phyloP scores from a whole-genome alignment of 2,888 invertebrate genomes.

The Dicyrtoma fusca region DNA sequence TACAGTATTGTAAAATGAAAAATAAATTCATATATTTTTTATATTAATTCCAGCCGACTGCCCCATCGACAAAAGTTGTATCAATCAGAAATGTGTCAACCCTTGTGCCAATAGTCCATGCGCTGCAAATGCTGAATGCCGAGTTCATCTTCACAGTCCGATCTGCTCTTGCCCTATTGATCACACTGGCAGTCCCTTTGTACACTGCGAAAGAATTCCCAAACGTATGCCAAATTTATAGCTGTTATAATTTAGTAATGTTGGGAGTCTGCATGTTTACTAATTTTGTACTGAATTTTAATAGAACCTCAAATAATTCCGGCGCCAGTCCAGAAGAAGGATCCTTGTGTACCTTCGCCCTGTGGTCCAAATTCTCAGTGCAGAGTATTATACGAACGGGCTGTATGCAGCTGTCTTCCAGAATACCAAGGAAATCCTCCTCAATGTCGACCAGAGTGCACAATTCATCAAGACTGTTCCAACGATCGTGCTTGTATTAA shows the following conservation, averaged over 20 bases:
- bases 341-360: conserved; percentile 42
- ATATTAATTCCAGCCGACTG: conserved; percentile 74
- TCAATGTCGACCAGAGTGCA: conserved; percentile 74
- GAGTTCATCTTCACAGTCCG: conserved; percentile 82
- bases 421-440: conserved; percentile 74
- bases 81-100: conserved; percentile 77
- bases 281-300: conserved; percentile 1
- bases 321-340: conserved; percentile 23
- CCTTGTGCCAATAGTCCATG: conserved; percentile 78
- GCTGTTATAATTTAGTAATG: conserved; percentile 5
- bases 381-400: conserved; percentile 56
- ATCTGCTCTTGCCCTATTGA: conserved; percentile 78
- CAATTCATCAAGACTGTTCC: conserved; percentile 63
- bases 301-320: background rate
- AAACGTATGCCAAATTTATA: conserved; percentile 15
- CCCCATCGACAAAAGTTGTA: conserved; percentile 76
- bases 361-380: conserved; percentile 63
- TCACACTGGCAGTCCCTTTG: conserved; percentile 79
- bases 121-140: conserved; percentile 74
- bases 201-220: conserved; percentile 34
- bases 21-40: conserved; percentile 4
- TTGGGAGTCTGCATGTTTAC: no score
- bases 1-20: background rate
- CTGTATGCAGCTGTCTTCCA: conserved; percentile 64
- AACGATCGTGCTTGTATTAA: conserved; percentile 59